These are phyloP conservation scores for Sparidentex hasta DNA, from an alignment of 2,797 vertebrate genomes.

Conservation along the genomic window DNA sequence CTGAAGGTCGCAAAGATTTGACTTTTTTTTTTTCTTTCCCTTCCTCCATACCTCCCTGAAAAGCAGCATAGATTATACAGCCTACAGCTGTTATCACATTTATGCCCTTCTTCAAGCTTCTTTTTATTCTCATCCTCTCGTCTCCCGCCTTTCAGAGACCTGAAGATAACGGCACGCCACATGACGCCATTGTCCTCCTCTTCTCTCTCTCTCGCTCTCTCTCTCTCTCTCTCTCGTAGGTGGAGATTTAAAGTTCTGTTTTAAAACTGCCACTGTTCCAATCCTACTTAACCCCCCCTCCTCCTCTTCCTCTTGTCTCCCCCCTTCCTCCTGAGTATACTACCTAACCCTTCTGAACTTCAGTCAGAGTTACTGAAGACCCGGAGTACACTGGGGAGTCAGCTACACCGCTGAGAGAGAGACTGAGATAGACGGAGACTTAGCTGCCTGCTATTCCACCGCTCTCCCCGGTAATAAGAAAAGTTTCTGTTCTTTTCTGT, in stretches of 20 bases:
- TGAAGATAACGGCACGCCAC: conserved; percentile 80
- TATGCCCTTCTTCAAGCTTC: conserved; percentile 78
- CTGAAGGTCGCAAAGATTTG: conserved; percentile 76
- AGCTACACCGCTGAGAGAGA: conserved; percentile 79
- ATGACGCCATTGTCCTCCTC: conserved; percentile 82
- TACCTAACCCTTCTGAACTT: conserved; percentile 86
- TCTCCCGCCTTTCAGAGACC: conserved; percentile 78
- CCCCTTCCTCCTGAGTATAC: conserved; percentile 80
- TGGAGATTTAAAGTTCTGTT: conserved; percentile 88
- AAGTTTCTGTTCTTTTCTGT: conserved; percentile 85
- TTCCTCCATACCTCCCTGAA: conserved; percentile 67
- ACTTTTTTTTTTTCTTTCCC: conserved; percentile 39
- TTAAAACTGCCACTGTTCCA: conserved; percentile 84
- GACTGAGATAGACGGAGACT: conserved; percentile 84
- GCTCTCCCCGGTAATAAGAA: conserved; percentile 85
- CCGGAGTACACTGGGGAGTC: conserved; percentile 80
- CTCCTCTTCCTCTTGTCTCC: conserved; percentile 65
- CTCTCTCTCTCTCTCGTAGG: conserved; percentile 76
- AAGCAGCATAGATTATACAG: conserved; percentile 80
- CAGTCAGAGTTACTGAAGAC: conserved; percentile 84
- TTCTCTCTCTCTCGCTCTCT: conserved; percentile 65
- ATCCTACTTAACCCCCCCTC: conserved; percentile 85
- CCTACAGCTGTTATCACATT: conserved; percentile 84
- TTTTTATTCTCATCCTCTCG: conserved; percentile 77
- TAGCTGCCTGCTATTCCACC: conserved; percentile 84